These are phyloP conservation scores for Amphiura filiformis DNA, from an alignment of 35 echinoderm and acorn worm genomes.

Conservation along the genomic window DNA sequence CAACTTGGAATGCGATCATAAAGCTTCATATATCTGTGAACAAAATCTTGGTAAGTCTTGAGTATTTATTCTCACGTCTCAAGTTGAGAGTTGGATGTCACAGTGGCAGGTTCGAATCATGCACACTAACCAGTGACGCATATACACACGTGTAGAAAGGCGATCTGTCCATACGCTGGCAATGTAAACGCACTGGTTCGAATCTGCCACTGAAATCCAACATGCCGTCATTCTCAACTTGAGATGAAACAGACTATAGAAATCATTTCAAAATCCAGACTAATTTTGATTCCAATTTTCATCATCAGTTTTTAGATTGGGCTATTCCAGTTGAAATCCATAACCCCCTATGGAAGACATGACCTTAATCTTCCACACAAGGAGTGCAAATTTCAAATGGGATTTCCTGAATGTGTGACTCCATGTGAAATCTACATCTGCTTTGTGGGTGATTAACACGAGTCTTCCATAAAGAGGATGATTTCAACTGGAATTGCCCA, in stretches of 20 bases:
- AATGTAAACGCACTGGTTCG: neutral
- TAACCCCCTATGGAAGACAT: too few relatives aligned
- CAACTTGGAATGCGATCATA: slow-evolving; percentile 60
- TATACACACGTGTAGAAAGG: neutral
- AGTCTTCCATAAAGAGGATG: too few relatives aligned
- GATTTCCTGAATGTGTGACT: too few relatives aligned
- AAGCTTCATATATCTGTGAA: slow-evolving; percentile 72
- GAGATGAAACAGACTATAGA: neutral
- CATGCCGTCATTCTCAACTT: neutral
- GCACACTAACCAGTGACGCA: neutral
- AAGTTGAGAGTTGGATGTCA: neutral
- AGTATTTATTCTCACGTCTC: neutral
- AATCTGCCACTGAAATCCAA: neutral
- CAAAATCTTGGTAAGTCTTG: slow-evolving; percentile 63
- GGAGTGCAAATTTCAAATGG: too few relatives aligned
- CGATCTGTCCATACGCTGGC: neutral
- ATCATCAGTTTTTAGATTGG: too few relatives aligned
- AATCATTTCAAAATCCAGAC: neutral
- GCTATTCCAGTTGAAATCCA: too few relatives aligned
- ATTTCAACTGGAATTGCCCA: too few relatives aligned
- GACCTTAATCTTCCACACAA: too few relatives aligned
- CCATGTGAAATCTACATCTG: too few relatives aligned
- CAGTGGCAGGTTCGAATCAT: neutral
- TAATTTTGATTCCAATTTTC: too few relatives aligned
- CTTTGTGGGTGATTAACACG: too few relatives aligned